These are phyloP conservation scores for Eumacrocentrus americanus DNA, from an alignment of 2,888 invertebrate genomes.

Conservation along the genomic window DNA sequence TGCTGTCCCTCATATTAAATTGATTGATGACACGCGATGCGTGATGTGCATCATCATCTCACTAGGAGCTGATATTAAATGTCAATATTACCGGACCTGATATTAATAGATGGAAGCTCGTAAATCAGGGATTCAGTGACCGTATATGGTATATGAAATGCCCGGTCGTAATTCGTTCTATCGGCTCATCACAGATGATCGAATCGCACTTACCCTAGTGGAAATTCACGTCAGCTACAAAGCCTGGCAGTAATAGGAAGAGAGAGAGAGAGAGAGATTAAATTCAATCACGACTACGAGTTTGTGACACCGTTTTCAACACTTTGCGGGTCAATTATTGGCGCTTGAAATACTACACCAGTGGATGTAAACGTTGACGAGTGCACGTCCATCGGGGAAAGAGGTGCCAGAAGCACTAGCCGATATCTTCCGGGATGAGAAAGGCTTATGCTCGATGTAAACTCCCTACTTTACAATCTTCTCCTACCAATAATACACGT, in stretches of 20 bases:
- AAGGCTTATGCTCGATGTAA: conserved; percentile 42
- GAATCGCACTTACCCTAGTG: conserved; percentile 24
- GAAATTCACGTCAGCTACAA: conserved; percentile 6
- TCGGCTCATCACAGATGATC: conserved; percentile 28
- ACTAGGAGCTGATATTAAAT: background rate
- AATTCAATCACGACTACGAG: conserved; percentile 9
- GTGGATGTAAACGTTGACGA: conserved; percentile 29
- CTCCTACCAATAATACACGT: background rate
- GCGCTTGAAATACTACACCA: conserved; percentile 16
- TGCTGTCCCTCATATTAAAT: conserved; percentile 6
- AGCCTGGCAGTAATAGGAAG: background rate
- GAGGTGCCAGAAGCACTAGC: conserved; percentile 52
- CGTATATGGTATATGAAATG: conserved; percentile 25
- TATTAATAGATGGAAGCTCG: conserved; percentile 21
- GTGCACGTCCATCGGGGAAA: conserved; percentile 52
- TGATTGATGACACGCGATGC: conserved; percentile 1
- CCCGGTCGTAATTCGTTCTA: conserved; percentile 27
- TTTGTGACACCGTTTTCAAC: background rate
- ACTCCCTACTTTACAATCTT: conserved; percentile 31
- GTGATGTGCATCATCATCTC: background rate
- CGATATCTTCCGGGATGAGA: conserved; percentile 40
- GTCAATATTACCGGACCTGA: conserved; percentile 17
- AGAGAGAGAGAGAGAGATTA: background rate
- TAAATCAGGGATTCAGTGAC: conserved; percentile 26
- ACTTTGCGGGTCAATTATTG: conserved; percentile 6